Evolutionary conservation across 1,140 invertebrate genomes (phyloP).

Genomic region (Reticulitermes speratus): DNA sequence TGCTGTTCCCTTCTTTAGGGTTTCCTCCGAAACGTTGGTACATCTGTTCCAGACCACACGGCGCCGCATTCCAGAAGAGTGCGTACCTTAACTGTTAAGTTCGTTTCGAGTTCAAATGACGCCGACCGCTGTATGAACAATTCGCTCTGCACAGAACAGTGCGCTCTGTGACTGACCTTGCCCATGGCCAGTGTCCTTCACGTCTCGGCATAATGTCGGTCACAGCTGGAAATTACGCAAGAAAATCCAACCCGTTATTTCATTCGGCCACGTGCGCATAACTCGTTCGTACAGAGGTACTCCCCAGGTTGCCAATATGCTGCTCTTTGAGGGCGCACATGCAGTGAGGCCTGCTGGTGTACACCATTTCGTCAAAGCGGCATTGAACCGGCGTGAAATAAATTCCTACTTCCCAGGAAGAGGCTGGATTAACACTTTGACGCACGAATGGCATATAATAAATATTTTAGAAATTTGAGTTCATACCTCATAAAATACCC

Average conservation of each 20-base stretch:
- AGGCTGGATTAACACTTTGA: background rate
- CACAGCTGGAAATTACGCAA: background rate
- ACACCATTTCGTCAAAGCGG: background rate
- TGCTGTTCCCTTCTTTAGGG: too few species aligned
- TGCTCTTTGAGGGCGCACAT: background rate
- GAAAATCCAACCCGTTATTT: background rate
- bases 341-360: background rate
- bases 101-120: background rate
- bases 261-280: background rate
- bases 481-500: too few species aligned
- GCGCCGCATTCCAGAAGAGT: too few species aligned
- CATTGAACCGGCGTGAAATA: background rate
- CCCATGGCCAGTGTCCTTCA: background rate
- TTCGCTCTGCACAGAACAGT: background rate
- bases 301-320: background rate
- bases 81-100: background rate
- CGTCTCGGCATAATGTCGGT: background rate
- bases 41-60: too few species aligned
- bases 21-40: too few species aligned
- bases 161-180: background rate
- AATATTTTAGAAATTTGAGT: too few species aligned
- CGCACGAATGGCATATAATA: too few species aligned
- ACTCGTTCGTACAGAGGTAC: background rate
- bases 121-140: background rate
- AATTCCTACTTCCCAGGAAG: background rate